These are phyloP conservation scores for Temnothorax rugatulus DNA, from an alignment of 2,888 invertebrate species.

Conservation along the genomic window DNA sequence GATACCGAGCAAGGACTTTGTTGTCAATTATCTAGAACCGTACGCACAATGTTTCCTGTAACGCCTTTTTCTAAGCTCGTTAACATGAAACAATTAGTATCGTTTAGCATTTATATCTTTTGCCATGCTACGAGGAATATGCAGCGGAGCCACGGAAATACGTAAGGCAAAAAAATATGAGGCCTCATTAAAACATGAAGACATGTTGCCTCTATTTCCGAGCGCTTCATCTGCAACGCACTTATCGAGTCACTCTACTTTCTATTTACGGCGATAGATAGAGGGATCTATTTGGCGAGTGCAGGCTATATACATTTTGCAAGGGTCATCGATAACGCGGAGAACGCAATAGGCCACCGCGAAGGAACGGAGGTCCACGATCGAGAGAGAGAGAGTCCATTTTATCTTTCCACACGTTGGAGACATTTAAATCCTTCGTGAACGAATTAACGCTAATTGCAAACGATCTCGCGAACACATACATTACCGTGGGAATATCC, in stretches of 20 bases:
- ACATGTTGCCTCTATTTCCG: background rate
- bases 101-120: background rate
- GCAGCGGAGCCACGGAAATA: background rate
- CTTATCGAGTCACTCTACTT: slow-evolving; percentile 70
- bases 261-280: slow-evolving; percentile 74
- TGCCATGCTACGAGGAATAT: background rate
- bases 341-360: slow-evolving; percentile 32
- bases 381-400: background rate
- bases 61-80: background rate
- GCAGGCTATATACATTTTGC: slow-evolving; percentile 75
- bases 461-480: slow-evolving; percentile 13
- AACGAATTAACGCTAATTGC: slow-evolving; percentile 49
- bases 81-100: slow-evolving; percentile 11
- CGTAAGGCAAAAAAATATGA: background rate
- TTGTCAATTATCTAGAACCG: slow-evolving; percentile 57
- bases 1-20: slow-evolving; percentile 56
- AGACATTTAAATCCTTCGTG: slow-evolving; percentile 40
- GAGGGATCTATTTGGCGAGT: slow-evolving; percentile 70
- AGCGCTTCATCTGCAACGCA: slow-evolving; percentile 15
- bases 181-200: background rate
- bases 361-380: slow-evolving; percentile 3
- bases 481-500: slow-evolving; percentile 35
- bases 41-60: slow-evolving; percentile 36
- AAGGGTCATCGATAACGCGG: slow-evolving; percentile 74
- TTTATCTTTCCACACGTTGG: background rate